Evolutionary conservation across 1,140 invertebrate genomes (phyloP).

Genomic region (Pentalonia nigronervosa): DNA sequence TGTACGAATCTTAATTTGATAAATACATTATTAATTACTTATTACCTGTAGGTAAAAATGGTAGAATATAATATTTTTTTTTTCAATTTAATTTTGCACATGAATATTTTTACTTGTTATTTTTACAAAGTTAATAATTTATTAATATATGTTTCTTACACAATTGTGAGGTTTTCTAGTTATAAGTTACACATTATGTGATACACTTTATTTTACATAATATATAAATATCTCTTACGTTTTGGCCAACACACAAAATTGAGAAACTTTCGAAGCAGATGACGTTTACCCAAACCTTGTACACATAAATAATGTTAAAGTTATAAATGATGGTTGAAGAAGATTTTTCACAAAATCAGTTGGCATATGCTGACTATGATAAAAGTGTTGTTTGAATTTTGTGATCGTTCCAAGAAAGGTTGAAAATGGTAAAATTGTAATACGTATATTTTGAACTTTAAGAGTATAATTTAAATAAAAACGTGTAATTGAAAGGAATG

Average conservation of each 20-base stretch:
- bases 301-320: neutral
- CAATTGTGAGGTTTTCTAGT: neutral
- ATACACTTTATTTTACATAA: neutral
- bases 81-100: too few relatives aligned
- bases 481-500: neutral
- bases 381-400: slow-evolving; percentile 12
- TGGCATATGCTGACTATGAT: neutral
- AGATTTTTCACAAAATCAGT: neutral
- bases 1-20: too few relatives aligned
- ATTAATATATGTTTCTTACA: neutral
- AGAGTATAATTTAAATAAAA: neutral
- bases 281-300: neutral
- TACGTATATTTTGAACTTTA: neutral
- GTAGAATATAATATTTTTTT: too few relatives aligned
- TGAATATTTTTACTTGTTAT: neutral
- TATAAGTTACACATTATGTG: neutral
- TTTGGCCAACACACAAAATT: neutral
- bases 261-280: neutral
- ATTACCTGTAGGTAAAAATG: too few relatives aligned
- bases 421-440: neutral
- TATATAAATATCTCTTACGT: neutral
- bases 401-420: neutral
- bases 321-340: neutral
- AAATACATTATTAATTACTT: too few relatives aligned
- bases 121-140: neutral